phyloP scores from a whole-genome alignment of 1,140 invertebrate species.

The Drepana arcuata region DNA sequence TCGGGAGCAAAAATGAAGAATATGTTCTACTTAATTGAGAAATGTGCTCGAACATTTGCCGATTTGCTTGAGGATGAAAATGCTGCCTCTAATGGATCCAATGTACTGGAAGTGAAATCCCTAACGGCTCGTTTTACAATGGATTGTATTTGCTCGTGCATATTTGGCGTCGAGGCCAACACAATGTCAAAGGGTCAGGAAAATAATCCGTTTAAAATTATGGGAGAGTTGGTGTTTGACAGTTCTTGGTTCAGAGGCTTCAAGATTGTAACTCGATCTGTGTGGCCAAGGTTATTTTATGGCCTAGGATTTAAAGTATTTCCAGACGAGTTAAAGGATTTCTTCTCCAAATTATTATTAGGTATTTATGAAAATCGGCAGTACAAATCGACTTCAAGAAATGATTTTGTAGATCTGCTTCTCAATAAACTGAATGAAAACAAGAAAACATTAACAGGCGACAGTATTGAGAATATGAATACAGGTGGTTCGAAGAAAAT shows the following conservation, averaged over 20 bases:
- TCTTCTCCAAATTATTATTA: constrained; percentile 25
- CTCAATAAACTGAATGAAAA: constrained; percentile 25
- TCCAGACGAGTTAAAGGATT: constrained; percentile 13
- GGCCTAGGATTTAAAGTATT: constrained; percentile 17
- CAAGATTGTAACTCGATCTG: constrained; percentile 9
- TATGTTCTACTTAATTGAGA: constrained; percentile 68
- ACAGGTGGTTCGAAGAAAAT: constrained; percentile 13
- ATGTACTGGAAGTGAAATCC: constrained; percentile 47
- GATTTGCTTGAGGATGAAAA: constrained; percentile 24
- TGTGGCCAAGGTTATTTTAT: constrained; percentile 34
- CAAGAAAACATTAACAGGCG: constrained; percentile 21
- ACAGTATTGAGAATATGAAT: constrained; percentile 21
- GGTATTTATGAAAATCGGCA: constrained; percentile 22
- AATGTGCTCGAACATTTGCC: constrained; percentile 47
- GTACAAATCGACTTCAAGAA: constrained; percentile 17
- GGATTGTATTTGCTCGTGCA: constrained; percentile 73
- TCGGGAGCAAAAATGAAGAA: constrained; percentile 74
- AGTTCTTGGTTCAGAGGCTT: constrained; percentile 13
- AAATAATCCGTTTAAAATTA: constrained; percentile 66
- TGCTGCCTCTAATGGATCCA: constrained; percentile 15
- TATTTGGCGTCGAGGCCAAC: constrained; percentile 73
- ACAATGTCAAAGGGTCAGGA: constrained; percentile 32
- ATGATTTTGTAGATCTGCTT: constrained; percentile 35
- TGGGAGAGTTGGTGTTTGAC: constrained; percentile 46
- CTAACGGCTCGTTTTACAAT: constrained; percentile 69